Conservation (phyloP, 2,888 invertebrate genomes). For the Lymantria dispar region DNA sequence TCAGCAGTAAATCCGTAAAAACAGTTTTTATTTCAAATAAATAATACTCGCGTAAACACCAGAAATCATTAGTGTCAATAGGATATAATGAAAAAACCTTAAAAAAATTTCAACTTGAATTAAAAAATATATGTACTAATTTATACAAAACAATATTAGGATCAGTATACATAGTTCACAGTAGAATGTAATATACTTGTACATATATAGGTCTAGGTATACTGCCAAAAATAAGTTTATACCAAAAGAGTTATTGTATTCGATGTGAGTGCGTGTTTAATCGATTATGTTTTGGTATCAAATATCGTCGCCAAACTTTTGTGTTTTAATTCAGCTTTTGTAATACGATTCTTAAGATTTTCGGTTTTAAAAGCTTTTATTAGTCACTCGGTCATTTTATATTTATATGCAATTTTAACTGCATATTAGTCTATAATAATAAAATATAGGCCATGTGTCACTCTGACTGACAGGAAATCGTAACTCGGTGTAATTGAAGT, state of each 20-base stretch:
- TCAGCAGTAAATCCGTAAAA: no score
- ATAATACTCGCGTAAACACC: no score
- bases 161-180: no score
- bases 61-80: no score
- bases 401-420: not conserved
- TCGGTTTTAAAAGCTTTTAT: conserved; percentile 19
- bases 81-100: no score
- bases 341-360: conserved; percentile 23
- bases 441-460: not conserved
- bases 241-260: conserved; percentile 54
- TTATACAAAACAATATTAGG: no score
- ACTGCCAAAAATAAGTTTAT: conserved; percentile 38
- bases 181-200: no score
- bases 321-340: conserved; percentile 41
- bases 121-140: no score
- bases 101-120: no score
- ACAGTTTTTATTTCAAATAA: no score
- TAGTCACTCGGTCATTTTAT: conserved; percentile 8
- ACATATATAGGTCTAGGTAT: no score
- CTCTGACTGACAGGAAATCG: conserved; percentile 33
- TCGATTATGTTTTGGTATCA: conserved; percentile 75
- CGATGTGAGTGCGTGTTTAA: conserved; percentile 68
- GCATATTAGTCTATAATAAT: not conserved
- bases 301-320: conserved; percentile 52
- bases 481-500: conserved; percentile 31